Evolutionary conservation across 2,888 invertebrate genomes (phyloP).

Genomic region (Cosmia pyralina): DNA sequence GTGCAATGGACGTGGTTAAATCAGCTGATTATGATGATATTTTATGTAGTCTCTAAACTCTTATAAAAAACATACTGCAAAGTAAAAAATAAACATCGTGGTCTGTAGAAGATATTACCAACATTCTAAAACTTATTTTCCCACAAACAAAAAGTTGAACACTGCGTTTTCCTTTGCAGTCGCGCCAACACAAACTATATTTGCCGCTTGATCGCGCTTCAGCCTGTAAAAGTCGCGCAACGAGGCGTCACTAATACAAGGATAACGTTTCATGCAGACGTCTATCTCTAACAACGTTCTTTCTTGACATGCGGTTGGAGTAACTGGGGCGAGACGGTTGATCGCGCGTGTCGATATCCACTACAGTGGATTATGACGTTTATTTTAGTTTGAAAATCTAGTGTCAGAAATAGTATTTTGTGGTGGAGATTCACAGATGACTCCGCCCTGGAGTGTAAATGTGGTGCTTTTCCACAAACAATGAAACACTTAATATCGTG

Average conservation of each 20-base stretch:
- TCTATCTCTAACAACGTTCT: conserved; percentile 47
- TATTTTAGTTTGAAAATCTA: conserved; percentile 11
- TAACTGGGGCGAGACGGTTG: conserved; percentile 24
- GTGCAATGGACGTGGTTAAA: too few species aligned
- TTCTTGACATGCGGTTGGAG: conserved; percentile 37
- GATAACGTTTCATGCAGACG: conserved; percentile 61
- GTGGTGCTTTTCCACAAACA: too few species aligned
- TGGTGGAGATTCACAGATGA: too few species aligned
- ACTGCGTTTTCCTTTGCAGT: conserved; percentile 37
- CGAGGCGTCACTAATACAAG: conserved; percentile 56
- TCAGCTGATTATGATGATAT: neutral
- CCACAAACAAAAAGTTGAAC: conserved; percentile 7
- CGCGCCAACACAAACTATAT: conserved; percentile 43
- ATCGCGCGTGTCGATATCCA: conserved; percentile 29
- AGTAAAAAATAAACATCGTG: neutral
- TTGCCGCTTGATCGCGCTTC: conserved; percentile 48
- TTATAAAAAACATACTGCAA: neutral
- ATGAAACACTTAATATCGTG: too few species aligned
- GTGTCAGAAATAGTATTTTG: neutral
- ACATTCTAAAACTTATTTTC: conserved; percentile 24
- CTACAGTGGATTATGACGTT: conserved; percentile 22
- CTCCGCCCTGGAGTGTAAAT: too few species aligned
- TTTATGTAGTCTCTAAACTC: too few species aligned
- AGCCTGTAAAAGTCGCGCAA: conserved; percentile 50
- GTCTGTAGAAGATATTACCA: neutral